Conservation (phyloP, 2,797 vertebrate species). For the Antrozous pallidus region DNA sequence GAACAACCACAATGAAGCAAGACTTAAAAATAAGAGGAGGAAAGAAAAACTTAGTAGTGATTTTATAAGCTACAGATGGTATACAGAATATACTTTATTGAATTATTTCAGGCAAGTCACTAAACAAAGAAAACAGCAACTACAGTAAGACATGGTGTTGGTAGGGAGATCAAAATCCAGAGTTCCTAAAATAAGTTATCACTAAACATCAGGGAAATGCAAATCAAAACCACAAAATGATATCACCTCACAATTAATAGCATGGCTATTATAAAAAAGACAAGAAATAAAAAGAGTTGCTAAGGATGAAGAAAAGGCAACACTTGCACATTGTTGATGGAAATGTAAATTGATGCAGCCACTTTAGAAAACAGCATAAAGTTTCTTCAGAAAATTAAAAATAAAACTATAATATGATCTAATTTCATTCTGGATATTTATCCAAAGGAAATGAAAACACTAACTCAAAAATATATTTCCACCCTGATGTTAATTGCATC, state of each 20-base stretch:
- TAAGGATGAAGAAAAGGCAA: not conserved
- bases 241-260: not conserved
- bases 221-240: not conserved
- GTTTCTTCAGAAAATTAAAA: not conserved
- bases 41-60: not conserved
- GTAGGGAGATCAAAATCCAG: not conserved
- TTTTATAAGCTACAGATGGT: not conserved
- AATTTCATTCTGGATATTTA: not conserved
- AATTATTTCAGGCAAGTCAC: not conserved
- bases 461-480: not conserved
- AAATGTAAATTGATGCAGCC: not conserved
- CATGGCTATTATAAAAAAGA: not conserved
- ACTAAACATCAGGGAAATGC: not conserved
- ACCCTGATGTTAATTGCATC: not conserved
- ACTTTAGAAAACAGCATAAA: not conserved
- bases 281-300: not conserved
- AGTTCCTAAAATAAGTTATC: not conserved
- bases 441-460: not conserved
- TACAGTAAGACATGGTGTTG: not conserved
- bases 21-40: not conserved
- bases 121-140: not conserved
- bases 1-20: not conserved
- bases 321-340: not conserved
- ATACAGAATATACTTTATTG: not conserved
- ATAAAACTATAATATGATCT: not conserved